These are phyloP conservation scores for Brachionus paranguensis DNA, from an alignment of 1,140 invertebrate species.

Conservation along the genomic window DNA sequence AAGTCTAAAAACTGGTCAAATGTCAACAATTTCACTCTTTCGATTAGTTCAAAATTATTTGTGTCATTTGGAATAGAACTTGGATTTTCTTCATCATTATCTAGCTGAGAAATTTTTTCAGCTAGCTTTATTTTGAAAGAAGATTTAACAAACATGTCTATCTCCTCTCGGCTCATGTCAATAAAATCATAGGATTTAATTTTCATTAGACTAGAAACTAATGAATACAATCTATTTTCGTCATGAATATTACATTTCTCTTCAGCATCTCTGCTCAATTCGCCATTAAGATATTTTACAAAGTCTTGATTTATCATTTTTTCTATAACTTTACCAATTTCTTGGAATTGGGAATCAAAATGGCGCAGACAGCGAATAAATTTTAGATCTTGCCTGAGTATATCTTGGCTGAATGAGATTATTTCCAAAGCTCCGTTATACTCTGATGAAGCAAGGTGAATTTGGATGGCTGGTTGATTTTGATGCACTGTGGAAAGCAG, in stretches of 20 bases:
- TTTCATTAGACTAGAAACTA: slow-evolving; percentile 50
- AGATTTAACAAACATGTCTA: slow-evolving; percentile 32
- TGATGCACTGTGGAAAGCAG: slow-evolving; percentile 91
- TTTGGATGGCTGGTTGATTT: slow-evolving; percentile 92
- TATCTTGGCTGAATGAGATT: slow-evolving; percentile 90
- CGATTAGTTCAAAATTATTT: slow-evolving; percentile 58
- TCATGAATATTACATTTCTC: slow-evolving; percentile 52
- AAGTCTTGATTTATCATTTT: slow-evolving; percentile 95
- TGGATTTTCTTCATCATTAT: slow-evolving; percentile 48
- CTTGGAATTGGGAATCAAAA: slow-evolving; percentile 85
- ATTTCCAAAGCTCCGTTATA: slow-evolving; percentile 94
- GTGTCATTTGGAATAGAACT: slow-evolving; percentile 47
- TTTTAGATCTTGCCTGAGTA: slow-evolving; percentile 74
- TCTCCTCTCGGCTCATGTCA: slow-evolving; percentile 44
- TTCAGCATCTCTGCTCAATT: slow-evolving; percentile 68
- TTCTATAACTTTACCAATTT: slow-evolving; percentile 90
- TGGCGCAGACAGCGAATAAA: slow-evolving; percentile 85
- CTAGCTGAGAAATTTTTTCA: slow-evolving; percentile 54
- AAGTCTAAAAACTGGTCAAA: slow-evolving; percentile 73
- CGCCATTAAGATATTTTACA: slow-evolving; percentile 77
- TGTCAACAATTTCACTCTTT: slow-evolving; percentile 63
- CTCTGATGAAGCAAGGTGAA: slow-evolving; percentile 86
- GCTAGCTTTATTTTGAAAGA: slow-evolving; percentile 54
- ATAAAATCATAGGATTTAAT: slow-evolving; percentile 50
- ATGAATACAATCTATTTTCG: slow-evolving; percentile 50